Base-by-base conservation (phyloP, 2,113 vertebrate genomes). In the Pterocles orientalis region DNA sequence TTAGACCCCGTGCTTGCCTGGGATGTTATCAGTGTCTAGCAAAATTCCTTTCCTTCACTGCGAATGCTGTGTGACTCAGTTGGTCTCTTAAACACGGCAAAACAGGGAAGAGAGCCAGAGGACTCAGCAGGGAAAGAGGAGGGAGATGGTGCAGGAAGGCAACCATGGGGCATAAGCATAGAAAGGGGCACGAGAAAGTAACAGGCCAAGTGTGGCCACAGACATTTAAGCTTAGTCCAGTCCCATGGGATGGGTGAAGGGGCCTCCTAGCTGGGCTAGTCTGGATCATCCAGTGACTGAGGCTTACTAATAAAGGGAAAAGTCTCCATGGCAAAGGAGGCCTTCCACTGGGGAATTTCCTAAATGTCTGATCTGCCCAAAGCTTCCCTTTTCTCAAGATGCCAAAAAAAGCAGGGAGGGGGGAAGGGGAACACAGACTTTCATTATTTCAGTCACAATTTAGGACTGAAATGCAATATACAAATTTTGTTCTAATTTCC, bases 271-370 rank as follows among this genome's bases (percentile, higher is more conserved):
- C 58, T 79, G 34, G 53, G 21, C 31, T 57, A 23, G 25, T 72
- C 73, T 77, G 83, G 84, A 92, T 92, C 56, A 88, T 66, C 23
- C 54, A 57, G 72, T 75, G 77, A 48, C 56, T 90, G 80, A 78
- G 36, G 20, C 47, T 96, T 86, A 75, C 64, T 82, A 94, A 87
- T 69, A 87, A 84, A 90, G 73, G 58, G 54, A 95, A 91, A 91
- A 94, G 64, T 80, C 89, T 95, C 84, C 48, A 82, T 3, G 9
- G 81, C 61, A 95, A 90, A 87, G 73, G 28, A 91, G 20, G 36
- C 73, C 72, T 95, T 94, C 93, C 73, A 87, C 93, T 68, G 91
- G 96, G 96, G 95, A 96, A 96, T 96, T 97, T 95, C 96, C 95
- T 93, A 79, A 73, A 64, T 8, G 83, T 95, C 91, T 95, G 69